These are phyloP conservation scores for Chironomus striatipennis DNA, from an alignment of 1,140 invertebrate species.

Conservation along the genomic window DNA sequence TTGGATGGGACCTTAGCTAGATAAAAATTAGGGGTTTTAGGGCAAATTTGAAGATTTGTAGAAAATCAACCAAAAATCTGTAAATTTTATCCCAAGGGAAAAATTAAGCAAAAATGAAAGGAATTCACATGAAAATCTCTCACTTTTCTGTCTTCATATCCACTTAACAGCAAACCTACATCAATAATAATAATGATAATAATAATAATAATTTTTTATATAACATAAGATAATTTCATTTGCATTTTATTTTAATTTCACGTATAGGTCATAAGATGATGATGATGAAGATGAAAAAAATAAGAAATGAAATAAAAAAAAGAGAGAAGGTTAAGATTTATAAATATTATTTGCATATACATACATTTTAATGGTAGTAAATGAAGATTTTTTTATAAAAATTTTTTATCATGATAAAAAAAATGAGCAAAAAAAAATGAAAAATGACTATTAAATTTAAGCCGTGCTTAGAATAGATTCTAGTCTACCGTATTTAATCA, in stretches of 20 bases:
- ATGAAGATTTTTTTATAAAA: no score
- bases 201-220: not conserved
- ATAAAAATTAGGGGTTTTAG: no score
- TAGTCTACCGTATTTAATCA: conserved; percentile 26
- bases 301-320: not conserved
- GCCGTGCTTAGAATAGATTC: conserved; percentile 27
- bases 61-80: no score
- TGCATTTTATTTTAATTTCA: not conserved
- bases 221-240: conserved; percentile 10
- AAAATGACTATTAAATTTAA: conserved; percentile 25
- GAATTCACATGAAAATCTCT: no score
- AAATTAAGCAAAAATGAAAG: no score
- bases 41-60: no score
- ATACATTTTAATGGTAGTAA: no score
- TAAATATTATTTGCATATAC: no score
- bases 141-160: not conserved
- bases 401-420: not conserved
- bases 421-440: not conserved
- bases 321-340: not conserved
- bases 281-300: conserved; percentile 2
- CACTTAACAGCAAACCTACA: not conserved
- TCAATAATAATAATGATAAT: not conserved
- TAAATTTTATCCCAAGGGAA: no score
- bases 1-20: no score
- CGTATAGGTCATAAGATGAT: not conserved